Base-by-base conservation (phyloP, 2,797 vertebrate genomes). In the Myotis daubentonii region DNA sequence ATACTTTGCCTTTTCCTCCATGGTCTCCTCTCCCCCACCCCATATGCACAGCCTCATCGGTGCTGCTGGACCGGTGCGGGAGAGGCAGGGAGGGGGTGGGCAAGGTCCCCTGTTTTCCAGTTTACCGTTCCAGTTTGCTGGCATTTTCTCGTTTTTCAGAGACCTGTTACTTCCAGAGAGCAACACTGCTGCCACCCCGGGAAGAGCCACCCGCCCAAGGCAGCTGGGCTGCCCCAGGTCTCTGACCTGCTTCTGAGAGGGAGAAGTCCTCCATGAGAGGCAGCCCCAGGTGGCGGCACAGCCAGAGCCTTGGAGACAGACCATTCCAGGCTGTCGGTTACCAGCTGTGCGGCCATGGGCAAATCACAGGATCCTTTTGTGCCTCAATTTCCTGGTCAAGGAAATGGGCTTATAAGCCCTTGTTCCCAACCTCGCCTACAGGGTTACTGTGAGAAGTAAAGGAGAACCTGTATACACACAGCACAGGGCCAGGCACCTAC, bases 91-190 rank as follows among this genome's bases (percentile, higher is more conserved):
- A 2, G 3, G 2, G 4, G 4, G 4, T 6, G 4, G 9, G 5
- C 5, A 9, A 49, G 8, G 16, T 23, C 38, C 51, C 33, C 17
- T 47, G 51, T 87, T 89, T 81, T 79, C 55, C 10, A 47, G 36
- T 57, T 86, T 92, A 72, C 65, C 47, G 2, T 72, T 79, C 36
- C 16, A 62, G 28, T 65, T 82, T 88, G 53, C 87, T 47, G 49
- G n/a, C 41, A 51, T 87, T 70, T 80, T 84, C 74, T 93, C 36
- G 1, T 49, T 96, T 87, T 86, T 87, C 80, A 70, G 86, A 74
- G 41, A 49, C 25, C 36, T 70, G 5, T 44, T 44, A 82, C 49
- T 44, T 66, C 74, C 28, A 44, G 66, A 93, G 70, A 85, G 65
- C 7, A 68, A 36, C 6, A 57, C 60, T 20, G 11, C 38, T n/a